Conservation (phyloP, 2,888 invertebrate species). For the Synergus japonicus region DNA sequence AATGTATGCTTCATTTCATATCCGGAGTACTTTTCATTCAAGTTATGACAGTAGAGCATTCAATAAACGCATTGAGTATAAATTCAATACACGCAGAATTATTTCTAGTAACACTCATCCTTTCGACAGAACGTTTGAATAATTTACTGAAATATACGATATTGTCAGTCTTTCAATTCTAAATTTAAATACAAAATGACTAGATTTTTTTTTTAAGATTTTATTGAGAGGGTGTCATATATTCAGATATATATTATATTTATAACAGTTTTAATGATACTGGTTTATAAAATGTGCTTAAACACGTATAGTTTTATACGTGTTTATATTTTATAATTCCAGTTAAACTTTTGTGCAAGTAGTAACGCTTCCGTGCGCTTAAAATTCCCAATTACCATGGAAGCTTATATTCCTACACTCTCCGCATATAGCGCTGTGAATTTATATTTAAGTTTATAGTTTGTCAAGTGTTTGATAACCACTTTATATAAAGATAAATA, state of each 20-base stretch:
- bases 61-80: constrained; percentile 8
- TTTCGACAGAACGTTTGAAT: background rate
- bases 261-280: background rate
- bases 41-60: background rate
- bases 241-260: too few species aligned
- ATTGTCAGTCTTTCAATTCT: too few species aligned
- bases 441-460: too few species aligned
- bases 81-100: constrained; percentile 12
- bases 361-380: background rate
- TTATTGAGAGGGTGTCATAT: too few species aligned
- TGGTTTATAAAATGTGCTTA: background rate
- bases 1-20: background rate
- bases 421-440: too few species aligned
- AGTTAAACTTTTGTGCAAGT: too few species aligned
- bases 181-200: too few species aligned
- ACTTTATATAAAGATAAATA: too few species aligned
- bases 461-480: too few species aligned
- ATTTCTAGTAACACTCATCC: constrained; percentile 8
- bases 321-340: too few species aligned
- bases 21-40: constrained; percentile 1
- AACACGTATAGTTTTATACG: background rate
- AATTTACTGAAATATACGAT: too few species aligned
- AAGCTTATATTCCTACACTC: background rate
- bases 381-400: background rate
- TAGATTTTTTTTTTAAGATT: too few species aligned